These are phyloP conservation scores for Chrysomallon squamiferum DNA, from an alignment of 1,140 invertebrate species.

Conservation along the genomic window DNA sequence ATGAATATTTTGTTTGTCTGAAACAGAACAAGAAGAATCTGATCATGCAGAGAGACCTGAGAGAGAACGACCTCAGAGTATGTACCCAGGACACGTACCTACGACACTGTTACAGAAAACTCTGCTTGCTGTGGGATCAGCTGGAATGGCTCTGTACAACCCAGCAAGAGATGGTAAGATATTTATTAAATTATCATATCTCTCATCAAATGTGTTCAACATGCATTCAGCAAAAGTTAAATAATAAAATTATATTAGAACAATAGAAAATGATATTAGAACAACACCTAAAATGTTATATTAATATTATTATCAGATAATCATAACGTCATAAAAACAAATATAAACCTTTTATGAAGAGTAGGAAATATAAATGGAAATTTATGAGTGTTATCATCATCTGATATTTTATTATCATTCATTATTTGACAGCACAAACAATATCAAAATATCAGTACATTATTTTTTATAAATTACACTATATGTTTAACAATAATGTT, in stretches of 20 bases:
- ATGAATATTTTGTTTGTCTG: no score
- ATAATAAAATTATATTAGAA: neutral
- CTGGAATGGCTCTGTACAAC: conserved; percentile 75
- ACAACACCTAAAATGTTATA: neutral
- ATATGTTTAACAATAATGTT: no score
- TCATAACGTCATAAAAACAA: neutral
- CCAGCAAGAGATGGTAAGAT: conserved; percentile 68
- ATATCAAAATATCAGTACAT: no score
- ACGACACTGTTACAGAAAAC: conserved; percentile 77
- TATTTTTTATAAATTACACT: no score
- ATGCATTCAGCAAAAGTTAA: neutral
- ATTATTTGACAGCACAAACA: no score
- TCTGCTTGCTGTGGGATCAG: conserved; percentile 81
- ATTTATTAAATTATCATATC: neutral
- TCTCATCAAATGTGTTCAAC: neutral
- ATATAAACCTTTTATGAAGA: neutral
- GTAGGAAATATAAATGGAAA: neutral
- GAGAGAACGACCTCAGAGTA: conserved; percentile 21
- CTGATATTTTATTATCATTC: no score
- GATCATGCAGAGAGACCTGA: neutral
- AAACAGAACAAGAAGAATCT: no score
- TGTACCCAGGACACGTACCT: conserved; percentile 73
- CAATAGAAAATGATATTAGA: neutral
- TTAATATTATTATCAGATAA: neutral
- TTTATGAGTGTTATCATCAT: no score